Evolutionary conservation across 2,113 vertebrate species (phyloP).

Genomic region (Orycteropus afer): DNA sequence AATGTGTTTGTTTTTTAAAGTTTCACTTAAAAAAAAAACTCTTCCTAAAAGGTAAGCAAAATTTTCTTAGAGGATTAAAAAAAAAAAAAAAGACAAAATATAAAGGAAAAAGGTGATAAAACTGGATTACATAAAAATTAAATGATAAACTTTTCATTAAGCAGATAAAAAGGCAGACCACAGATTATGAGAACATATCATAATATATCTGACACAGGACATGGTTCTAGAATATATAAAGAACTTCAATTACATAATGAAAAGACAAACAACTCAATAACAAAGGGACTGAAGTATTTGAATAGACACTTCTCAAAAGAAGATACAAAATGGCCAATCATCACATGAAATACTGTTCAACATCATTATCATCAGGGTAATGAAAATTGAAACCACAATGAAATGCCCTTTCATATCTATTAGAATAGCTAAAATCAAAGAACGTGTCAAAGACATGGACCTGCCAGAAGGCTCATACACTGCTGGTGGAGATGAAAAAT

Average conservation of each 20-base stretch:
- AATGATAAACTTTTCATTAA: constrained; percentile 23
- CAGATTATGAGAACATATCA: background rate
- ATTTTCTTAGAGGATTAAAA: background rate
- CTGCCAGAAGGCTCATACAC: background rate
- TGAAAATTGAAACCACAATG: background rate
- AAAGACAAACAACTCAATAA: background rate
- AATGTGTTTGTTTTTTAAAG: background rate
- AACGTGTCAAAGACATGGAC: background rate
- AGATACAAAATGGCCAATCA: background rate
- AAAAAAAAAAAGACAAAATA: background rate
- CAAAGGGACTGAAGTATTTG: background rate
- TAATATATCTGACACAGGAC: background rate
- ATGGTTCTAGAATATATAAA: background rate
- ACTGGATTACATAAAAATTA: background rate
- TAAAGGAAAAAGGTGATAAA: background rate
- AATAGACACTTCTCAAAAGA: background rate
- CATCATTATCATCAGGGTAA: background rate
- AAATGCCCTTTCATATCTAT: background rate
- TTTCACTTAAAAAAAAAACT: background rate
- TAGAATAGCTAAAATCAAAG: background rate
- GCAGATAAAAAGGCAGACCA: background rate
- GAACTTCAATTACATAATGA: background rate
- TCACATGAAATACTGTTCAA: background rate
- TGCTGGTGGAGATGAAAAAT: background rate
- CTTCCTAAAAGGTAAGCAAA: background rate